These are phyloP conservation scores for Ia io DNA, from an alignment of 2,113 vertebrate genomes.

Conservation along the genomic window DNA sequence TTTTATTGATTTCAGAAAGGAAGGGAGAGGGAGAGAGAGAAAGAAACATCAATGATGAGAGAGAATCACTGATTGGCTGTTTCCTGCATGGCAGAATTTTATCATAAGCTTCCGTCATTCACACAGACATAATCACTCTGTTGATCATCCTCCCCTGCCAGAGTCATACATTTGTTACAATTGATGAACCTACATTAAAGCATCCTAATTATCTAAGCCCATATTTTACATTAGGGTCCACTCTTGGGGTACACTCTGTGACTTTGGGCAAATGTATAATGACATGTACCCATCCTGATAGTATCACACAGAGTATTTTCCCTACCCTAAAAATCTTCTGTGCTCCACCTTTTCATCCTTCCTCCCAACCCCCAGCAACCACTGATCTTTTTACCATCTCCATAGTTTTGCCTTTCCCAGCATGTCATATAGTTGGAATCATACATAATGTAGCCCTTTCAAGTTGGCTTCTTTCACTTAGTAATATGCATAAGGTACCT, in stretches of 20 bases:
- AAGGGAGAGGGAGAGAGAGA: not conserved
- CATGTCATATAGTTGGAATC: not conserved
- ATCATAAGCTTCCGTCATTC: not conserved
- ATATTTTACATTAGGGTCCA: not conserved
- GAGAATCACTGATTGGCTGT: too few species aligned
- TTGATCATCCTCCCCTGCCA: not conserved
- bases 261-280: not conserved
- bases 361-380: not conserved
- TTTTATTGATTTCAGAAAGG: not conserved
- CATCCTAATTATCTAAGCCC: not conserved
- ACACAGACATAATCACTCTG: not conserved
- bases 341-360: not conserved
- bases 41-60: not conserved
- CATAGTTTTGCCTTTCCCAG: not conserved
- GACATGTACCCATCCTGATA: not conserved
- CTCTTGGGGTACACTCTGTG: not conserved
- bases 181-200: not conserved
- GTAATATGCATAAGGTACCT: not conserved
- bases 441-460: not conserved
- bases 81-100: too few species aligned
- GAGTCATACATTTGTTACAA: not conserved
- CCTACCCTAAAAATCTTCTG: not conserved
- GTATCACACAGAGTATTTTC: not conserved
- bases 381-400: not conserved
- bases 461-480: not conserved